Percentiles rank a stretch among this genome's conserved stretches.
phyloP scores from a whole-genome alignment of 2,888 invertebrate species.

The Platycnemis pennipes region DNA sequence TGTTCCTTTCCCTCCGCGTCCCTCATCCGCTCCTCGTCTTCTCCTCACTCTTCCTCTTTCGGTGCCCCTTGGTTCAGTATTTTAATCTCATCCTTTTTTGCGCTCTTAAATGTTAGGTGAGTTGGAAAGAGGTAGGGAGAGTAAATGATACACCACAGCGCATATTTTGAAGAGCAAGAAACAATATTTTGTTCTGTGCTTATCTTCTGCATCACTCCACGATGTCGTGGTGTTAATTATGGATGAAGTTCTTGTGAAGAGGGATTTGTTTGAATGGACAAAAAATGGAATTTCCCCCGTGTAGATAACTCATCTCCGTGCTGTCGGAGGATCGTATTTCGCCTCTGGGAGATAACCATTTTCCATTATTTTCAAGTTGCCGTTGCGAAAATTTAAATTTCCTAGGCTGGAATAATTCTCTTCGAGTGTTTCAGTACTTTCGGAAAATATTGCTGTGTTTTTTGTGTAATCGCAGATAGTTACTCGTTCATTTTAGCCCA shows the following conservation, averaged over 20 bases:
- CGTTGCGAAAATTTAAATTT: too few species aligned
- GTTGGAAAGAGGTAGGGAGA: background rate
- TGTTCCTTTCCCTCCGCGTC: too few species aligned
- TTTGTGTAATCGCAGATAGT: too few species aligned
- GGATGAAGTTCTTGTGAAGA: background rate
- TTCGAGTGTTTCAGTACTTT: too few species aligned
- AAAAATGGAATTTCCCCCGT: background rate
- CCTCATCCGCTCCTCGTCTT: background rate
- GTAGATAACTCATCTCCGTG: too few species aligned
- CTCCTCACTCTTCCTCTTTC: background rate
- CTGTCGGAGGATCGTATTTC: too few species aligned
- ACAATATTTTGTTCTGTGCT: background rate
- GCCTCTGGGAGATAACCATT: too few species aligned
- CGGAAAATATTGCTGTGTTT: too few species aligned
- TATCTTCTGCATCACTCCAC: background rate
- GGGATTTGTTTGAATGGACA: background rate
- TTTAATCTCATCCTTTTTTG: background rate
- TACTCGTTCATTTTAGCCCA: too few species aligned
- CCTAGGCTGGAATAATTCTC: too few species aligned
- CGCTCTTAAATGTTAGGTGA: background rate
- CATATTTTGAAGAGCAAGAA: background rate
- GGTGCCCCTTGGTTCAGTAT: background rate
- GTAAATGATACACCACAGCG: background rate
- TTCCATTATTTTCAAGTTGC: too few species aligned
- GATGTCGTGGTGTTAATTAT: background rate